These are phyloP conservation scores for Blastobasis adustella DNA, from an alignment of 2,888 invertebrate genomes.

Conservation along the genomic window DNA sequence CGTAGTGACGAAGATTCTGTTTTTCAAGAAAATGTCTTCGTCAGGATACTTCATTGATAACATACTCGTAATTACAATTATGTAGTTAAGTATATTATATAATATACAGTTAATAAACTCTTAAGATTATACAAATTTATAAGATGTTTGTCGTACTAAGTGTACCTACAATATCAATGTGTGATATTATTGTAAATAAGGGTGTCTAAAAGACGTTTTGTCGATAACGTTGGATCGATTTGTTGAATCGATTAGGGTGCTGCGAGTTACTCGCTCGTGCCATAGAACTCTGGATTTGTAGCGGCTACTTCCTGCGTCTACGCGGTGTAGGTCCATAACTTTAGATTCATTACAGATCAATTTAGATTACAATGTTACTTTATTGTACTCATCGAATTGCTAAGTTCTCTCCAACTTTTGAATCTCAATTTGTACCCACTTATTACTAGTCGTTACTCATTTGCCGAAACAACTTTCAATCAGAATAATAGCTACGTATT, in stretches of 20 bases:
- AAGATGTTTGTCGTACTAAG: background rate
- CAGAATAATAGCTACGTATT: too few relatives aligned
- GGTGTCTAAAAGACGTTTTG: conserved; percentile 46
- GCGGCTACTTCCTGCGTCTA: background rate
- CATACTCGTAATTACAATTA: background rate
- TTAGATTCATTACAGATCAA: background rate
- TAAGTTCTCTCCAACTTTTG: too few relatives aligned
- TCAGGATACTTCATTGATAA: background rate
- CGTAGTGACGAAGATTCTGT: background rate
- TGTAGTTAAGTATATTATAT: background rate
- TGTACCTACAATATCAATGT: conserved; percentile 52
- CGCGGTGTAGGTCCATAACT: background rate
- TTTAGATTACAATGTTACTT: background rate
- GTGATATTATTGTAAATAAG: conserved; percentile 54
- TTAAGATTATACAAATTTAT: background rate
- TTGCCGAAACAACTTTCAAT: too few relatives aligned
- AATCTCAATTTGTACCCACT: too few relatives aligned
- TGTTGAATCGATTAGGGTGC: conserved; percentile 28
- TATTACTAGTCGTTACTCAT: too few relatives aligned
- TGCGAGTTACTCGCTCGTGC: conserved; percentile 3
- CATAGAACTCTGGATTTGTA: too few relatives aligned
- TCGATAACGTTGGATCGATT: conserved; percentile 13
- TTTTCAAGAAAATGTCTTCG: background rate
- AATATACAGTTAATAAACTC: background rate
- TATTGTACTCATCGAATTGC: too few relatives aligned